These are phyloP conservation scores for Plusia festucae DNA, from an alignment of 2,888 invertebrate species.

Conservation along the genomic window DNA sequence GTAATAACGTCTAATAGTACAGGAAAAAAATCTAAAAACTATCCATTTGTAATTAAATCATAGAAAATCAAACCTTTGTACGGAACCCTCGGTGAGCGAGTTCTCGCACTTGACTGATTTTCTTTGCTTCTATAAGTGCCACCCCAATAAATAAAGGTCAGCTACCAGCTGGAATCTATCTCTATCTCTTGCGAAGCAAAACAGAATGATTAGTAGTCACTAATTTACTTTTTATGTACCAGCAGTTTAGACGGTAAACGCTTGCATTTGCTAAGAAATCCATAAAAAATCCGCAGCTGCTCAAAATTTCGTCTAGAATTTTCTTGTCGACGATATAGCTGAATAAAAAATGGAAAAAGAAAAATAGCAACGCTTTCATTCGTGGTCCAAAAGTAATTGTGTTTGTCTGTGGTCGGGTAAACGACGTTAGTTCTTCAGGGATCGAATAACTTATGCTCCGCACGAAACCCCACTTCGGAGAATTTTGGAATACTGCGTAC, in stretches of 20 bases:
- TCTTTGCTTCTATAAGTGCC: no score
- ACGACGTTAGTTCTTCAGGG: constrained; percentile 23
- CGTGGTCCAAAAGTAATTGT: constrained; percentile 22
- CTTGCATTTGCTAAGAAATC: neutral
- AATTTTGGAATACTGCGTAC: neutral
- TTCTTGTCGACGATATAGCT: neutral
- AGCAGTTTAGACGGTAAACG: neutral
- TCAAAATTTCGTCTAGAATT: neutral
- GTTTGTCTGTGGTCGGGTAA: neutral
- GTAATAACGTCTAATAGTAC: no score
- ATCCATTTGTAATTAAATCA: no score
- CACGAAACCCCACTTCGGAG: neutral
- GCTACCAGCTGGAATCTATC: no score
- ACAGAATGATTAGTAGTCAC: no score
- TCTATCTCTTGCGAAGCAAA: no score
- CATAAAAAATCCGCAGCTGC: neutral
- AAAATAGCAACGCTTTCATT: constrained; percentile 2
- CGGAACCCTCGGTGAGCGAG: no score
- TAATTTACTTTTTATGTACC: no score
- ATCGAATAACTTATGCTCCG: constrained; percentile 24
- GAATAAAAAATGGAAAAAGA: constrained; percentile 9
- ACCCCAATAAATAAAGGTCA: no score
- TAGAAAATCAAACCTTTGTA: no score
- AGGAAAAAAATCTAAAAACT: no score
- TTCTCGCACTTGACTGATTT: no score